These are phyloP conservation scores for Listrodromus nycthemerus DNA, from an alignment of 2,888 invertebrate genomes.

Conservation along the genomic window DNA sequence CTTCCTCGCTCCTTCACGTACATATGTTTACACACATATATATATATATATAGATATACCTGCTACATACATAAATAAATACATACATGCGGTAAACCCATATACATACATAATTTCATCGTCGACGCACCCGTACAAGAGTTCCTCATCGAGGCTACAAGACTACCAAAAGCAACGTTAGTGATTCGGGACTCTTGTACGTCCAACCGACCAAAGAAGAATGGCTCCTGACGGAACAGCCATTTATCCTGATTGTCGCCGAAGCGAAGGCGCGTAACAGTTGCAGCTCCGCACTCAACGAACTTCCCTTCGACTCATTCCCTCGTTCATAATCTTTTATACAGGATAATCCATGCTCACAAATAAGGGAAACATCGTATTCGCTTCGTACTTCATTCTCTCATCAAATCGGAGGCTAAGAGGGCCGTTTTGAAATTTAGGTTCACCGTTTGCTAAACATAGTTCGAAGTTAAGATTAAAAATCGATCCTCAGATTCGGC, in stretches of 20 bases:
- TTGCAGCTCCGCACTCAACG: conserved; percentile 62
- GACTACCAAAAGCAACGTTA: conserved; percentile 24
- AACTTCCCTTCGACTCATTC: conserved; percentile 22
- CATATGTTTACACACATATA: background rate
- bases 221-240: conserved; percentile 73
- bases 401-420: background rate
- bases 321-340: conserved; percentile 5
- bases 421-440: too few species aligned
- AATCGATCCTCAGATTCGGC: too few species aligned
- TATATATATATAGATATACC: background rate
- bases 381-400: background rate
- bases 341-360: conserved; percentile 16
- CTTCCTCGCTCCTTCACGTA: conserved; percentile 31
- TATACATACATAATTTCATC: conserved; percentile 42
- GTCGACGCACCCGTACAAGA: conserved; percentile 27
- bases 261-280: conserved; percentile 69
- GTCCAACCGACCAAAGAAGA: conserved; percentile 70
- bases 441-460: too few species aligned
- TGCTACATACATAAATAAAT: background rate
- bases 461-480: too few species aligned
- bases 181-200: conserved; percentile 15
- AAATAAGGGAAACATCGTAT: background rate
- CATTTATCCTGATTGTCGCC: conserved; percentile 81
- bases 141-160: conserved; percentile 19
- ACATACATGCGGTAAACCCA: background rate